These are phyloP conservation scores for Amblyjoppa proteus DNA, from an alignment of 2,888 invertebrate genomes.

Conservation along the genomic window DNA sequence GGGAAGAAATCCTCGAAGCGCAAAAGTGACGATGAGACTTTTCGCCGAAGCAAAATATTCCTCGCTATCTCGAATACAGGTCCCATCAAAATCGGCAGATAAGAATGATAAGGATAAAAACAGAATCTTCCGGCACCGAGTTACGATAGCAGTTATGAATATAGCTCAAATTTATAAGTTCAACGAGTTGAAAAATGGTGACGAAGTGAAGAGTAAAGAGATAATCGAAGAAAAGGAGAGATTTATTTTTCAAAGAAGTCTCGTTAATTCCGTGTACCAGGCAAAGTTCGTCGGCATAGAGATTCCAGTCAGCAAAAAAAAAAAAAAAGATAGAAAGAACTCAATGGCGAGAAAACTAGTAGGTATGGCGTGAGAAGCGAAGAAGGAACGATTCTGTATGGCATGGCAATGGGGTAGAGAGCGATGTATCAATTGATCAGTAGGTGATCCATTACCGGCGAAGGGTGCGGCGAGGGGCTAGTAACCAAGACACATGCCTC, in stretches of 20 bases:
- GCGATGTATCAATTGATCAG: conserved; percentile 67
- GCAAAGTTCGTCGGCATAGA: not conserved
- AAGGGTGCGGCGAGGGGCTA: conserved; percentile 6
- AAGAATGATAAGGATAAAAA: not conserved
- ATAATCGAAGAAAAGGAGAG: not conserved
- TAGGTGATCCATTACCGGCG: conserved; percentile 51
- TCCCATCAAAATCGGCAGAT: conserved; percentile 1
- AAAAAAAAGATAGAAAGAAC: not conserved
- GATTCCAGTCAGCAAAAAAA: not conserved
- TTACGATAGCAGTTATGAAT: not conserved
- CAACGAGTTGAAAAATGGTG: too few relatives aligned
- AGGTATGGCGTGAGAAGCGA: conserved; percentile 18
- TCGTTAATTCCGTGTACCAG: not conserved
- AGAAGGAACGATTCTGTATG: conserved; percentile 48
- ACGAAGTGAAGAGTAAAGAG: too few relatives aligned
- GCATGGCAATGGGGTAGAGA: not conserved
- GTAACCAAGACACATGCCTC: conserved; percentile 59
- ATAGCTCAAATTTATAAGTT: not conserved
- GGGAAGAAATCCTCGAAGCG: conserved; percentile 43
- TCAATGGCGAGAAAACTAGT: conserved; percentile 6
- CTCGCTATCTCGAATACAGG: not conserved
- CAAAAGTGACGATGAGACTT: conserved; percentile 24
- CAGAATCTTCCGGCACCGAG: not conserved
- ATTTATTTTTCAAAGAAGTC: not conserved
- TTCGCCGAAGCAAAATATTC: conserved; percentile 15